phyloP scores from a whole-genome alignment of 2,113 vertebrate genomes.

The Tetrao urogallus region DNA sequence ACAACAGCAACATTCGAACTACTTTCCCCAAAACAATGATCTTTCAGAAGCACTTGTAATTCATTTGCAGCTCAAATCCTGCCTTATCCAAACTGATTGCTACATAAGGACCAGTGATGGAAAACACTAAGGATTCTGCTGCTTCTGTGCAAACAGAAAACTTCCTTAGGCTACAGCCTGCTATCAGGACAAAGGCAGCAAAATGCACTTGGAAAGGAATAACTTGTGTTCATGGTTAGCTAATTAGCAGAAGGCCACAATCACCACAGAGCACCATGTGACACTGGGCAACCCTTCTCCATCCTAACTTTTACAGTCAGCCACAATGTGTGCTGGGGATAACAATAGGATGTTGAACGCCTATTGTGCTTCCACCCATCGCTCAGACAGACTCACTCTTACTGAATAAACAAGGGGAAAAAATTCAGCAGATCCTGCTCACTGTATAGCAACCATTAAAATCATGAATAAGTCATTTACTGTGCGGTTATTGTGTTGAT shows the following conservation, averaged over 20 bases:
- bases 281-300: neutral
- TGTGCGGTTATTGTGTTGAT: neutral
- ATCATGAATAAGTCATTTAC: neutral
- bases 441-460: neutral
- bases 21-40: neutral
- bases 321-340: neutral
- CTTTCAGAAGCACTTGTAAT: conserved; percentile 30
- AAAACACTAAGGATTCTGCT: conserved; percentile 32
- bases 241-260: neutral
- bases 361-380: neutral
- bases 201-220: conserved; percentile 13
- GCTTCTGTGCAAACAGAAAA: neutral
- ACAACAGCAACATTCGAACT: conserved; percentile 19
- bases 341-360: neutral
- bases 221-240: neutral
- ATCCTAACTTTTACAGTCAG: neutral
- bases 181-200: neutral
- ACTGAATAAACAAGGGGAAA: neutral
- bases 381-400: neutral
- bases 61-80: conserved; percentile 45
- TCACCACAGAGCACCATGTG: neutral
- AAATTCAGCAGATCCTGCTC: neutral
- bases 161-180: conserved; percentile 5
- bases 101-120: neutral
- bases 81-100: neutral